phyloP scores from a whole-genome alignment of 23 tunicate genomes.

The Ciona savignyi region DNA sequence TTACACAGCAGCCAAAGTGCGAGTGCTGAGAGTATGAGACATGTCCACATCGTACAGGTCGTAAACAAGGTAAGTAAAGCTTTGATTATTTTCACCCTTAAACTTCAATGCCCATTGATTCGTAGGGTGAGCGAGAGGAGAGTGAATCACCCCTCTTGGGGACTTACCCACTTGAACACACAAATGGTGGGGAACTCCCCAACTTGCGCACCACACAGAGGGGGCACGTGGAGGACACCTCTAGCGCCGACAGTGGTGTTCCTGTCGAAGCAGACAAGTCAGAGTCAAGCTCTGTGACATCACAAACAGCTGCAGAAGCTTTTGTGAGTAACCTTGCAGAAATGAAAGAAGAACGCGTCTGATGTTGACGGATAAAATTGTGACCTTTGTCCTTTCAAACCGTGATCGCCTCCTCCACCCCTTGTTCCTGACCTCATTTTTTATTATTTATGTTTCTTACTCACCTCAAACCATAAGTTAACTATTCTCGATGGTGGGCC shows the following conservation, averaged over 20 bases:
- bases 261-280: background rate
- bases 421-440: constrained; percentile 1
- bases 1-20: background rate
- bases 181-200: background rate
- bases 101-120: background rate
- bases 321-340: background rate
- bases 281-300: background rate
- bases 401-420: background rate
- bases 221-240: background rate
- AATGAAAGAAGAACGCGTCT: background rate
- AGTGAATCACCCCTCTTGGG: background rate
- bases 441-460: background rate
- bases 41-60: background rate
- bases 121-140: background rate
- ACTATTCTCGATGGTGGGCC: background rate
- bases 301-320: background rate
- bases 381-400: background rate
- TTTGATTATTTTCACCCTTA: no score
- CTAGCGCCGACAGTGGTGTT: background rate
- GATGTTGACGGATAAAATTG: background rate
- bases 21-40: background rate
- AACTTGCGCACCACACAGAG: background rate
- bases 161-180: background rate
- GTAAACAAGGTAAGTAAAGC: background rate
- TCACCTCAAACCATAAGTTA: constrained; percentile 1